Conservation (phyloP, 2,888 invertebrate genomes). For the Eueremaeus valkanovi region DNA sequence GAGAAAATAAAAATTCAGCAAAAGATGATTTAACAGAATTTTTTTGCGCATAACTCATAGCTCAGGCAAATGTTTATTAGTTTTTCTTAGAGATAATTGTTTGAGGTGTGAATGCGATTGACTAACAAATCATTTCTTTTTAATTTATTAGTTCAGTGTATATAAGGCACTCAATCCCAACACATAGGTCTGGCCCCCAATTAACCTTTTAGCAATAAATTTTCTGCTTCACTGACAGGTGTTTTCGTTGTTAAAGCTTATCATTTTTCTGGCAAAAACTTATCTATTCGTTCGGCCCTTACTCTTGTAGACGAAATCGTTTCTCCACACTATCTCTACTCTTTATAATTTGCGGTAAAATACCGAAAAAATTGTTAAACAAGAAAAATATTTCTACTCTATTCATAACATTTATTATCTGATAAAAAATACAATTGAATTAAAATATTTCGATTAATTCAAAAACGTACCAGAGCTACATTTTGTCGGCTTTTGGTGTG, state of each 20-base stretch:
- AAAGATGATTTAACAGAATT: no score
- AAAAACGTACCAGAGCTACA: no score
- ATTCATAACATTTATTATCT: no score
- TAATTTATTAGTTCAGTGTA: no score
- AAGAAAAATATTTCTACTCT: not conserved
- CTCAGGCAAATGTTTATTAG: not conserved
- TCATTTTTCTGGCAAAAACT: not conserved
- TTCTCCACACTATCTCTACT: not conserved
- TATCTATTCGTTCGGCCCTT: not conserved
- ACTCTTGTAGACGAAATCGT: not conserved
- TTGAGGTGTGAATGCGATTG: not conserved
- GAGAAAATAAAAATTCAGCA: no score
- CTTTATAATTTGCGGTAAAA: not conserved
- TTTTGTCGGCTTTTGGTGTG: no score
- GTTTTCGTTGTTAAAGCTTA: not conserved
- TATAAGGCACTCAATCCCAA: not conserved
- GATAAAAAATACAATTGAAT: no score
- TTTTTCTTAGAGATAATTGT: not conserved
- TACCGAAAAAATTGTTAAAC: not conserved
- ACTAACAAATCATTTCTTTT: not conserved
- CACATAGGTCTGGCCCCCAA: not conserved
- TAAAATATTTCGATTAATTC: no score
- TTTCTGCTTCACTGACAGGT: conserved; percentile 12
- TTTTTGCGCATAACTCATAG: no score
- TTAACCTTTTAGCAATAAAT: conserved; percentile 9